Evolutionary conservation across 2,113 vertebrate genomes (phyloP).

Genomic region (Calyptomena viridis): DNA sequence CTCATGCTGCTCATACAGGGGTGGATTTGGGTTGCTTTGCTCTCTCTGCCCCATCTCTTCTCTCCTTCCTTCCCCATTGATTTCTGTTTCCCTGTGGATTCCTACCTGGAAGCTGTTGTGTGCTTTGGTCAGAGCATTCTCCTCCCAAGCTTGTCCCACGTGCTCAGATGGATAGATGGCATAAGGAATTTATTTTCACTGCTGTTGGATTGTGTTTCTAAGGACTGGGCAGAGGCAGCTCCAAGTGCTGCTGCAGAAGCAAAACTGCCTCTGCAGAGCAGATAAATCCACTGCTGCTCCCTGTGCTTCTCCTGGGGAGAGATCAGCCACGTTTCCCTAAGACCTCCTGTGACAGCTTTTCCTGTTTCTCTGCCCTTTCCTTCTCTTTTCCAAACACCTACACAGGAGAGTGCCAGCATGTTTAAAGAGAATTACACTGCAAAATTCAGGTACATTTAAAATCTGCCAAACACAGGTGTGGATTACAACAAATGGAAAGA

Average conservation of each 20-base stretch:
- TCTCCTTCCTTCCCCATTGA: neutral
- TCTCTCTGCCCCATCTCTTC: neutral
- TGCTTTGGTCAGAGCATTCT: neutral
- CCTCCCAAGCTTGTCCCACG: fast-evolving
- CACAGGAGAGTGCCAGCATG: neutral
- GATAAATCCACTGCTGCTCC: neutral
- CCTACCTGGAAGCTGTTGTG: neutral
- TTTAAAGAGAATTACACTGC: neutral
- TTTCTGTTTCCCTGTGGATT: neutral
- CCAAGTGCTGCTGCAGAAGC: neutral
- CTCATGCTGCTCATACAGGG: fast-evolving
- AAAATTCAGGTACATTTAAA: neutral
- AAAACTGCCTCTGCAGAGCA: neutral
- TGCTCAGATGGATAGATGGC: neutral
- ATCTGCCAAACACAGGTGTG: fast-evolving
- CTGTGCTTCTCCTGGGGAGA: neutral
- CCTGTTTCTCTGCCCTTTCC: neutral
- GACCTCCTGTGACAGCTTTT: neutral
- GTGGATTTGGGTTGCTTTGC: neutral
- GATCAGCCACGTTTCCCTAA: neutral
- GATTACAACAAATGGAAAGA: neutral
- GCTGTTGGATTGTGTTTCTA: neutral
- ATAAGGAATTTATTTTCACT: neutral
- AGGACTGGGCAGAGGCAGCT: neutral
- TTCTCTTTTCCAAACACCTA: neutral